Evolutionary conservation across 2,113 vertebrate genomes (phyloP).

Genomic region (Excalfactoria chinensis): DNA sequence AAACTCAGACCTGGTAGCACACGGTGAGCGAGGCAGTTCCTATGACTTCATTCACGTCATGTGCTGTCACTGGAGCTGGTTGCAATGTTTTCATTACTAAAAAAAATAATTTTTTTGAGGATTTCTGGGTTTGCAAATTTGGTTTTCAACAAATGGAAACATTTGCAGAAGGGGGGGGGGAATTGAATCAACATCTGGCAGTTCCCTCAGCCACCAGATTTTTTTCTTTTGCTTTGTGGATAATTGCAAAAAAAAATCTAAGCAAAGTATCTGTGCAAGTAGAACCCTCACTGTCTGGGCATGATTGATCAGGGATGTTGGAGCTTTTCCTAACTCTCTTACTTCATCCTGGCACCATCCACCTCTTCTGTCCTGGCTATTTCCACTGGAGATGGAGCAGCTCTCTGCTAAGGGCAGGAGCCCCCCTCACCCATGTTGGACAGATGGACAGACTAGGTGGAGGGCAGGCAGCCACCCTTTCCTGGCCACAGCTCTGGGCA

Average conservation of each 20-base stretch:
- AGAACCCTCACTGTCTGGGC: constrained; percentile 6
- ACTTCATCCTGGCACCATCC: background rate
- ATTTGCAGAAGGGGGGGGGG: background rate
- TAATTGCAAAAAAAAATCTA: constrained; percentile 24
- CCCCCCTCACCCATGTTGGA: background rate
- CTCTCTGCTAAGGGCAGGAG: background rate
- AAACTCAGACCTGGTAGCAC: background rate
- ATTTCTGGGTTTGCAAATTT: background rate
- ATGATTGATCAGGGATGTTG: constrained; percentile 27
- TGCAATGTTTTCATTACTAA: background rate
- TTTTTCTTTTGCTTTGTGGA: background rate
- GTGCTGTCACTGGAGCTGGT: background rate
- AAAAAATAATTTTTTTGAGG: background rate
- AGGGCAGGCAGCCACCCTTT: background rate
- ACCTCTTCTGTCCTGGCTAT: background rate
- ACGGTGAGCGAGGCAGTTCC: background rate
- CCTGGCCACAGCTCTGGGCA: constrained; percentile 17
- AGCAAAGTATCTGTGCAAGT: background rate
- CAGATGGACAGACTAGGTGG: background rate
- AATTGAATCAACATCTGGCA: constrained; percentile 34
- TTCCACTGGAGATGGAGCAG: constrained; percentile 18
- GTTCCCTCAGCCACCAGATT: background rate
- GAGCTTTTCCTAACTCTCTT: constrained; percentile 25
- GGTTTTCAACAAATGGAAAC: constrained; percentile 1
- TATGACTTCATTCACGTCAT: background rate